These are phyloP conservation scores for Kryptopterus vitreolus DNA, from an alignment of 2,797 vertebrate species.

Conservation along the genomic window DNA sequence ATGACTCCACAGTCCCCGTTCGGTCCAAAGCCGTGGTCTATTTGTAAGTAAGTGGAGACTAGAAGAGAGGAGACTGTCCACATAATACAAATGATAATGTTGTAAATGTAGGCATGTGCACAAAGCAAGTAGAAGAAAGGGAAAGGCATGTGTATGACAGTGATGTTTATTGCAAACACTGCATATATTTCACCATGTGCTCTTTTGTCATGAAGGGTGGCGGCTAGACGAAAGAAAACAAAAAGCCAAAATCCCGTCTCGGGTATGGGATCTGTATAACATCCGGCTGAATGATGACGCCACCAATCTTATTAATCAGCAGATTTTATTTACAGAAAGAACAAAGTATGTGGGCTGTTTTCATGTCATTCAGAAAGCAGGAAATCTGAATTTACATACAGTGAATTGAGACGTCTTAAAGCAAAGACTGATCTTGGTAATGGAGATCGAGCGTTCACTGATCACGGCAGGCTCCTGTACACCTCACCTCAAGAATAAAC, in stretches of 20 bases:
- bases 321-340: slow-evolving; percentile 82
- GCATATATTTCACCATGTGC: neutral
- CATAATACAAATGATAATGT: neutral
- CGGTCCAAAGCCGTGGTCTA: neutral
- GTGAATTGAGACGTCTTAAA: slow-evolving; percentile 68
- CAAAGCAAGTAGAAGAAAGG: neutral
- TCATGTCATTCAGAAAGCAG: slow-evolving; percentile 68
- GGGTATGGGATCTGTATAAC: neutral
- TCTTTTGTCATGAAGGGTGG: neutral
- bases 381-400: slow-evolving; percentile 72
- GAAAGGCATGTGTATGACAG: neutral
- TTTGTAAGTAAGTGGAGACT: neutral
- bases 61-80: neutral
- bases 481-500: neutral
- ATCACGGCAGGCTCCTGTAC: slow-evolving; percentile 28
- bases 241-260: neutral
- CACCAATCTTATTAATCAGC: slow-evolving; percentile 75
- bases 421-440: slow-evolving; percentile 59
- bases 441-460: slow-evolving; percentile 59
- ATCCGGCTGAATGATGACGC: slow-evolving; percentile 14
- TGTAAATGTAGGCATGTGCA: neutral
- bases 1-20: neutral
- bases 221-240: neutral
- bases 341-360: slow-evolving; percentile 73
- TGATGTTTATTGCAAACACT: neutral